Base-by-base conservation (phyloP, 2,113 vertebrate genomes). In the Aphyosemion australe region DNA sequence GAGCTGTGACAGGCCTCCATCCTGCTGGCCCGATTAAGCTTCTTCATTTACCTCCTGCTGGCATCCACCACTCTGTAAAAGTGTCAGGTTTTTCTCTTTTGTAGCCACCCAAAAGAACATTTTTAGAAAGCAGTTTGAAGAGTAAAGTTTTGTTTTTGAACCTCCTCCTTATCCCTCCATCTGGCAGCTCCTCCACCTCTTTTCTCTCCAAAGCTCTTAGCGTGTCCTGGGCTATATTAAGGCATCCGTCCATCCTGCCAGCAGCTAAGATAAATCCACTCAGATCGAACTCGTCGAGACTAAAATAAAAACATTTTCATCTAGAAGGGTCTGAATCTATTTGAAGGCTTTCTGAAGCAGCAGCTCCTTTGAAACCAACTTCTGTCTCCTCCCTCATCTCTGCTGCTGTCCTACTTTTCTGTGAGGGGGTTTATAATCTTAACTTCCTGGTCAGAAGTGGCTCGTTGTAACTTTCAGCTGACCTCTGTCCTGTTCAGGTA, bases 401-500 rank as follows among this genome's bases (percentile, higher is more conserved):
- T 11, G 0, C 0, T 65, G 65, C 43, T 51, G 77, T 53, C 72
- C 65, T 43, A 65, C 70, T 74, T 77, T 66, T 12, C 61, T 58
- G 50, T 6, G 46, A 39, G 49, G 37, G 21, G 12, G 47, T 62
- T 51, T 57, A 5, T 20, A 26, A 45, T 45, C 26, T 26, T 15
- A 45, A 43, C 51, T 13, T 26, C 6, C 12, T 18, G 8, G 15
- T 41, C 2, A 21, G 5, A 41, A 26, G 47, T 13, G 12, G 14
- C 43, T 51, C 54, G 15, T 45, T 16, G 16, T 79, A 61, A 76
- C 68, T 48, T 67, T 61, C 80, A 98, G 95, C 95, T 55, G 96
- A 97, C 32, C 31, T 64, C 46, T 58, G 26, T 49, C 19, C 31
- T 41, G 8, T 39, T 3, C 21, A 66, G 64, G 64, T 66, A 66